These are phyloP conservation scores for Gymnogyps californianus DNA, from an alignment of 2,113 vertebrate species.

Conservation along the genomic window DNA sequence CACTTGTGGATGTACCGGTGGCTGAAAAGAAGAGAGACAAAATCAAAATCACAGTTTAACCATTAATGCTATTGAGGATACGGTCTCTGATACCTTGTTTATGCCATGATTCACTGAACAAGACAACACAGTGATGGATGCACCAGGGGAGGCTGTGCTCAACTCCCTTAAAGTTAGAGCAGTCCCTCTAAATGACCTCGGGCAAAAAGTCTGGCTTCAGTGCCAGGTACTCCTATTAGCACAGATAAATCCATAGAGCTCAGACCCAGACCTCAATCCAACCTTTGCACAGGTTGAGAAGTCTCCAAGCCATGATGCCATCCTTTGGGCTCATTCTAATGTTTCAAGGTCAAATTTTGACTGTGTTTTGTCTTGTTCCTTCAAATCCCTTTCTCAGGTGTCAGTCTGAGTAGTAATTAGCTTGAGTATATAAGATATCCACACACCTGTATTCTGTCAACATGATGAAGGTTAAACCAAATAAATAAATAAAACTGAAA, in stretches of 20 bases:
- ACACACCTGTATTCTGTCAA: background rate
- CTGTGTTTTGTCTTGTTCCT: conserved; percentile 5
- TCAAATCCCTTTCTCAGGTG: conserved; percentile 1
- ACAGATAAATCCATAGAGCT: background rate
- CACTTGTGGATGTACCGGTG: background rate
- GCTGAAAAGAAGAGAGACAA: background rate
- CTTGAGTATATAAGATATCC: background rate
- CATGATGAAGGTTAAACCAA: background rate
- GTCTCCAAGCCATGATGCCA: background rate
- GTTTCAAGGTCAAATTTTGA: conserved; percentile 11
- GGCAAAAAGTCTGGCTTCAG: background rate
- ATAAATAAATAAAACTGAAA: background rate
- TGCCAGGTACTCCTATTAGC: background rate
- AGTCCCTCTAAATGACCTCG: background rate
- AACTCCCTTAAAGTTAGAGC: background rate
- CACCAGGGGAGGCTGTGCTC: background rate
- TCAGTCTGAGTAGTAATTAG: conserved; percentile 4
- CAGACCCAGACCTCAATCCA: background rate
- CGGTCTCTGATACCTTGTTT: accelerated
- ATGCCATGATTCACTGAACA: background rate
- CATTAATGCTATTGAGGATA: background rate
- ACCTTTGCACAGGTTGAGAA: background rate
- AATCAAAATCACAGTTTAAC: background rate
- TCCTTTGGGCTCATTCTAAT: background rate
- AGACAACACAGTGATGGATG: too few relatives aligned